These are phyloP conservation scores for Mustela nigripes DNA, from an alignment of 2,113 vertebrate species.

Conservation along the genomic window DNA sequence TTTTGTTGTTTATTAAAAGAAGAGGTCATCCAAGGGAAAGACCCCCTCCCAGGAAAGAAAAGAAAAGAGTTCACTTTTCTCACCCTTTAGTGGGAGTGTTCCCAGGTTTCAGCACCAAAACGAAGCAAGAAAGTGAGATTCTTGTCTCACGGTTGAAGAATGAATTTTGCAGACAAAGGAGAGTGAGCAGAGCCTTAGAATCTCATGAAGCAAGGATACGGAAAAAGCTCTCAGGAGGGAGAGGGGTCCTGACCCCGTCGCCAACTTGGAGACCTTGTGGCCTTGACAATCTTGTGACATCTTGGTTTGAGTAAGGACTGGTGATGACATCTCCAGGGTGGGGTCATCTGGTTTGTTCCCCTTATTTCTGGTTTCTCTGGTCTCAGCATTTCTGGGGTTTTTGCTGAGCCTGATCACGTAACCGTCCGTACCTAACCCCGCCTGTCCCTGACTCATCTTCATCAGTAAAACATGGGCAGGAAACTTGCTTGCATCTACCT, in stretches of 20 bases:
- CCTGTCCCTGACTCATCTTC: neutral
- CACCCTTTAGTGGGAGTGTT: neutral
- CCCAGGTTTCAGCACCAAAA: neutral
- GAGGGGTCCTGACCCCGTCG: neutral
- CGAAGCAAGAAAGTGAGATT: too few species aligned
- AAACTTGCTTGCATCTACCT: neutral
- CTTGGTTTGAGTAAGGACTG: neutral
- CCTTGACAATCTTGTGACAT: neutral
- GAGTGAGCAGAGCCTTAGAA: neutral
- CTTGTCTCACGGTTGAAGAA: too few species aligned
- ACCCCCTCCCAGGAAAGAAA: neutral
- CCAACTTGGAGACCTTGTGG: neutral
- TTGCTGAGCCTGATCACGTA: neutral
- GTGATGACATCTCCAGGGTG: neutral
- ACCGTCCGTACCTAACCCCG: neutral
- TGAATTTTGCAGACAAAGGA: too few species aligned
- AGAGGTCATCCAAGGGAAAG: neutral
- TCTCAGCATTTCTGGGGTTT: neutral
- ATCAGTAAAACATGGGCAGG: neutral
- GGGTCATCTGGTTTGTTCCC: neutral
- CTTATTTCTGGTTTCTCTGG: neutral
- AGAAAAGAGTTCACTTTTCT: neutral
- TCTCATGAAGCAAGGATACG: neutral
- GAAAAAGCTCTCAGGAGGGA: neutral
- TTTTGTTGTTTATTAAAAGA: neutral